A percentile compares a stretch with the other conserved stretches of the same genome.
These are phyloP conservation scores for Heliconius hewitsoni DNA, from an alignment of 1,140 invertebrate species.

Conservation along the genomic window DNA sequence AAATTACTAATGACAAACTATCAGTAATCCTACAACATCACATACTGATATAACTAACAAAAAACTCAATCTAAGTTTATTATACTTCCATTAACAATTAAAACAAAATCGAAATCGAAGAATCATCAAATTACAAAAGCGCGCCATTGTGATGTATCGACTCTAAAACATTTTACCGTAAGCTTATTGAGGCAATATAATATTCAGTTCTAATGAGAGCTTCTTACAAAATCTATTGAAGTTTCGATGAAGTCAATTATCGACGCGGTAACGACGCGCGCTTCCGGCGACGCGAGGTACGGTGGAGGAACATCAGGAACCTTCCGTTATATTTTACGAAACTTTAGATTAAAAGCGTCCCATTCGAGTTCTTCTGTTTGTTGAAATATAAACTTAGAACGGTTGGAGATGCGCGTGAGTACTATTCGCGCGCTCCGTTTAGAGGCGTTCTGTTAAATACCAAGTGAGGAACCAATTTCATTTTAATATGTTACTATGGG, in stretches of 20 bases:
- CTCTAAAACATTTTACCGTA: not conserved
- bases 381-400: slow-evolving; percentile 6
- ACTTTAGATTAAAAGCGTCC: slow-evolving; percentile 19
- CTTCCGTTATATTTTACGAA: slow-evolving; percentile 18
- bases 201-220: not conserved
- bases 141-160: not conserved
- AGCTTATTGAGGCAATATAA: not conserved
- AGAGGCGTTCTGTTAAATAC: not conserved
- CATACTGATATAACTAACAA: not conserved
- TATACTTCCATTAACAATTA: not conserved
- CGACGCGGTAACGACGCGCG: not conserved
- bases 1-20: not conserved
- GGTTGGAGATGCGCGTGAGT: not conserved
- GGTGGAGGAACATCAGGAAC: not conserved
- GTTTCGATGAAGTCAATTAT: slow-evolving; percentile 16
- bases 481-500: not conserved
- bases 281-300: not conserved
- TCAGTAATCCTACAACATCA: not conserved
- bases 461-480: not conserved
- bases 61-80: not conserved
- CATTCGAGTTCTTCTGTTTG: slow-evolving; percentile 10
- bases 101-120: not conserved
- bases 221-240: slow-evolving; percentile 14
- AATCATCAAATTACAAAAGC: not conserved
- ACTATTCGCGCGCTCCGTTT: not conserved